Evolutionary conservation across 2,113 vertebrate species (phyloP).

Genomic region (Rafetus swinhoei): DNA sequence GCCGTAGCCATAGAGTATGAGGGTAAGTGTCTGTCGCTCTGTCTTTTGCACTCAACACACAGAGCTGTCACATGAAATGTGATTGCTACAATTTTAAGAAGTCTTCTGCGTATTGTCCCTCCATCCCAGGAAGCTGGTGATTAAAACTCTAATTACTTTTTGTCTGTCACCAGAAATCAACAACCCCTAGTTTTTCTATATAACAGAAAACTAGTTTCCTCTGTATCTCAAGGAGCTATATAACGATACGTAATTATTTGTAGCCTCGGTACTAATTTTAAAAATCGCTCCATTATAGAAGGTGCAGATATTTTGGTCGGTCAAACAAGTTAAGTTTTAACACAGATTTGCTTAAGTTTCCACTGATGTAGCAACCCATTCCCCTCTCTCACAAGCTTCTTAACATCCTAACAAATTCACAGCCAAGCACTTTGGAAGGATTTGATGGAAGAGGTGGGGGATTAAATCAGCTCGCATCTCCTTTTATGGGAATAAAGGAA

Average conservation of each 20-base stretch:
- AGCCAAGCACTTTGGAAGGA: constrained; percentile 71
- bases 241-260: constrained; percentile 24
- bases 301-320: constrained; percentile 66
- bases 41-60: no score
- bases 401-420: constrained; percentile 74
- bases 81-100: background rate
- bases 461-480: constrained; percentile 69
- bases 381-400: constrained; percentile 63
- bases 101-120: background rate
- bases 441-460: constrained; percentile 19
- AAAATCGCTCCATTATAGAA: constrained; percentile 41
- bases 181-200: background rate
- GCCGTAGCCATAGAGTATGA: background rate
- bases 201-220: background rate
- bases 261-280: constrained; percentile 39
- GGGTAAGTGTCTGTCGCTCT: background rate
- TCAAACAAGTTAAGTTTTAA: constrained; percentile 76
- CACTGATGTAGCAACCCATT: constrained; percentile 72
- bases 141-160: background rate
- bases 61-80: background rate
- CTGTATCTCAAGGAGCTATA: constrained; percentile 27
- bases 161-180: constrained; percentile 1
- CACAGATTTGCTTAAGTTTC: constrained; percentile 74
- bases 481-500: constrained; percentile 72
- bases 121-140: background rate